Evolutionary conservation across 35 echinoderm and acorn worm genomes (phyloP).

Genomic region (Hemicentrotus pulcherrimus): DNA sequence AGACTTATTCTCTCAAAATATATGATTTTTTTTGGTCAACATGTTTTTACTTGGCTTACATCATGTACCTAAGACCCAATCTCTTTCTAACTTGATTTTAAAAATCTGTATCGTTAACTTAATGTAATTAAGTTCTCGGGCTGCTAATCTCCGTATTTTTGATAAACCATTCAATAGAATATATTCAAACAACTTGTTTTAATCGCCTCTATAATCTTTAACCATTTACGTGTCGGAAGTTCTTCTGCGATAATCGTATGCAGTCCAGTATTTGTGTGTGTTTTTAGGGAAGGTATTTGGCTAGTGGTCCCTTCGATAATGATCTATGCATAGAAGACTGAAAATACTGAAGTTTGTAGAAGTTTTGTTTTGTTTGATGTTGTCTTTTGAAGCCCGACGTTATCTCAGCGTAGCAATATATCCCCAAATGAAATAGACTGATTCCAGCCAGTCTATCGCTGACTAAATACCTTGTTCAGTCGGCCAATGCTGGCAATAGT

Average conservation of each 20-base stretch:
- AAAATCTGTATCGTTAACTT: background rate
- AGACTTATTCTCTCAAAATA: background rate
- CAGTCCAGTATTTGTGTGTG: background rate
- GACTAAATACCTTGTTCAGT: constrained; percentile 70
- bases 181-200: too few relatives aligned
- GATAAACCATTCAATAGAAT: too few relatives aligned
- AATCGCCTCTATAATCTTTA: too few relatives aligned
- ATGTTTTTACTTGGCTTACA: background rate
- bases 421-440: constrained; percentile 52
- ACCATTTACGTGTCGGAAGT: too few relatives aligned
- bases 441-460: constrained; percentile 55
- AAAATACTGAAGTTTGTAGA: background rate
- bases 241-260: too few relatives aligned
- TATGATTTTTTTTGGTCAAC: background rate
- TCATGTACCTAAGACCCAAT: background rate
- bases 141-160: too few relatives aligned
- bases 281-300: background rate
- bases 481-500: constrained; percentile 76
- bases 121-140: too few relatives aligned
- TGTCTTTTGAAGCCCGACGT: background rate
- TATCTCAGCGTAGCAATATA: constrained; percentile 38
- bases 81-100: background rate
- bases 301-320: background rate
- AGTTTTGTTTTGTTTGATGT: too few relatives aligned
- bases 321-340: background rate